Evolutionary conservation across 2,113 vertebrate species (phyloP), one percentile per base, ranked within the genome.

Genomic region (Ictalurus punctatus): DNA sequence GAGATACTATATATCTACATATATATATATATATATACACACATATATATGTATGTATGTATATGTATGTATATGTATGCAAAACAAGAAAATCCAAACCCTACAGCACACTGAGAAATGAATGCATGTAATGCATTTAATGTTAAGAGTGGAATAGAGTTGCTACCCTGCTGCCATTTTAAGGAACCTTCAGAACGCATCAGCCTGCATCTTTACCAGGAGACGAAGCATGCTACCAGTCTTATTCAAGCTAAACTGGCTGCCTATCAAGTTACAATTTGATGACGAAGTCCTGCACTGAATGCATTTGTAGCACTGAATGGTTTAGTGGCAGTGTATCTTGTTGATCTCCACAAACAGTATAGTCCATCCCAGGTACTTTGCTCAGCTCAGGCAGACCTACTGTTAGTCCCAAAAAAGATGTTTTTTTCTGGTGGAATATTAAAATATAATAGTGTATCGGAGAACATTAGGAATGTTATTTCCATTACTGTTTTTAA

Each of bases 231-330:
- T 7, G 52, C 30, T 27, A 6, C 44, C 23, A 14, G 44, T 80
- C 27, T 80, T n/a, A 54, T 56, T 81, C 52, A 58, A 81, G 48
- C 79, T 81, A 81, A 16, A 58, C 52, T 81, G 52, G 52, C 52
- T 79, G 48, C 76, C 76, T 34, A 34, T 56, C 58, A 81, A 81
- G 52, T 81, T 4, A n/a, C 27, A 80, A 52, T 80, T 80, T 79
- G 13, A 79, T 9, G 19, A 79, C 25, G 5, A 54, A 34, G 52
- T 81, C 52, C n/a, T 56, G 79, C 79, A 30, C 27, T n/a, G n/a
- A n/a, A 30, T 80, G 48, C 44, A 78, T 78, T 52, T 27, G 12
- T 8, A 79, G 48, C 48, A 21, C 27, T 81, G n/a, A 58, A 58
- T 58, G 8, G n/a, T 81, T 56, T 56, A 56, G 17, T 81, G 78